Evolutionary conservation across 1,140 invertebrate species (phyloP).

Genomic region (Drosophila kepulauana): DNA sequence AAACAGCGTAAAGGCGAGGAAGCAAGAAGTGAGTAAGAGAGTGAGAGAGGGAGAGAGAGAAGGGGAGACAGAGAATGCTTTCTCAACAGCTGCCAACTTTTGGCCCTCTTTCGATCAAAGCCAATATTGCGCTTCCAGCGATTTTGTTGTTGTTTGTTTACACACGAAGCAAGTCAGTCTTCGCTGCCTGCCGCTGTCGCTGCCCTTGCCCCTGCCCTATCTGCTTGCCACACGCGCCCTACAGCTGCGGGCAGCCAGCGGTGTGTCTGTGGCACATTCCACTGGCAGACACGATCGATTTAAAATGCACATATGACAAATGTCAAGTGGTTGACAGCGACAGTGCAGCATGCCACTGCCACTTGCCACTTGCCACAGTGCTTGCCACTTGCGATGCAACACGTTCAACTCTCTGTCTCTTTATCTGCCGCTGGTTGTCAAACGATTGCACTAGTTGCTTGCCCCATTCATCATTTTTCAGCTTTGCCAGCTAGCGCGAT

Average conservation of each 20-base stretch:
- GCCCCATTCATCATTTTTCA: slow-evolving; percentile 17
- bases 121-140: slow-evolving; percentile 3
- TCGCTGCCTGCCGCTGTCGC: not conserved
- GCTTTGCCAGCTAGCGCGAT: not conserved
- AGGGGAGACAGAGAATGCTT: not conserved
- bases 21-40: too few relatives aligned
- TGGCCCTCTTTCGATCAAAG: not conserved
- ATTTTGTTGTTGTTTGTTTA: slow-evolving; percentile 50
- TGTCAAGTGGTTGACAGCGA: slow-evolving; percentile 33
- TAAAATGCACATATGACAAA: slow-evolving; percentile 35
- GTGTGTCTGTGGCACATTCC: not conserved
- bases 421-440: not conserved
- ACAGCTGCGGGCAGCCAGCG: slow-evolving; percentile 4
- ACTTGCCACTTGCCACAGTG: not conserved
- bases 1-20: too few relatives aligned
- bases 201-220: not conserved
- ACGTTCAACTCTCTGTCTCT: not conserved
- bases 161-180: not conserved
- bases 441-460: not conserved
- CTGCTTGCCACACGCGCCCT: not conserved
- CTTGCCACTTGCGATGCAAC: slow-evolving; percentile 2
- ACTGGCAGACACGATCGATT: slow-evolving; percentile 8
- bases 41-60: not conserved
- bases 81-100: slow-evolving; percentile 52
- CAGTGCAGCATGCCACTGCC: slow-evolving; percentile 3